Evolutionary conservation across 2,888 invertebrate genomes (phyloP).

Genomic region (Bedellia somnulentella): DNA sequence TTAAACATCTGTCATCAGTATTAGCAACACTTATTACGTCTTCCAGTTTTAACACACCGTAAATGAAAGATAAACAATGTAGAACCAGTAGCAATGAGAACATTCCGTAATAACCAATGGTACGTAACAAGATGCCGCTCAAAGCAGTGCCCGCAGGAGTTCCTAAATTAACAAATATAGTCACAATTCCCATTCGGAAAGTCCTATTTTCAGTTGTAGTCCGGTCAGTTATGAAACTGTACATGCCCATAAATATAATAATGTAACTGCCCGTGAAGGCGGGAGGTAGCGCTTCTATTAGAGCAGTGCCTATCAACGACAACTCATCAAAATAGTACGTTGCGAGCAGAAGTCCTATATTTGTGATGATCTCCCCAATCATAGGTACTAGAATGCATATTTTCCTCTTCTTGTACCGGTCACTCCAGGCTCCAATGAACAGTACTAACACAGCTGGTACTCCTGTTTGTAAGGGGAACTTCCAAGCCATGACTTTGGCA

Average conservation of each 20-base stretch:
- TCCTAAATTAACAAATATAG: constrained; percentile 52
- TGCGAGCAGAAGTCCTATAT: constrained; percentile 54
- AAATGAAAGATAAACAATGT: constrained; percentile 30
- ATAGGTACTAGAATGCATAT: constrained; percentile 62
- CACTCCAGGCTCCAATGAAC: constrained; percentile 66
- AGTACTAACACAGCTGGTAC: constrained; percentile 60
- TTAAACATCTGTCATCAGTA: constrained; percentile 7
- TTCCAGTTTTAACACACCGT: constrained; percentile 38
- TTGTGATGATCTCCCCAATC: constrained; percentile 54
- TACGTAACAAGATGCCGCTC: constrained; percentile 49
- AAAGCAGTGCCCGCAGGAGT: constrained; percentile 53
- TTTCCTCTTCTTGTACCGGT: constrained; percentile 60
- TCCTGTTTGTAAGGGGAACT: constrained; percentile 61
- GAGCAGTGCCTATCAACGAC: constrained; percentile 46
- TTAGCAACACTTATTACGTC: constrained; percentile 21
- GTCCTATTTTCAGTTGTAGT: constrained; percentile 63
- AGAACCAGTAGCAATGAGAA: constrained; percentile 34
- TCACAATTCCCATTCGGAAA: constrained; percentile 64
- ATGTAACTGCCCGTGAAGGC: constrained; percentile 65
- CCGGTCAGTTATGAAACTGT: constrained; percentile 64
- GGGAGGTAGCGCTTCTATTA: constrained; percentile 60
- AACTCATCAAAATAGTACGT: constrained; percentile 59
- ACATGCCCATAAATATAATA: constrained; percentile 62
- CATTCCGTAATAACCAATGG: constrained; percentile 47
- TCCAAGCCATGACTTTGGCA: constrained; percentile 58